phyloP scores from a whole-genome alignment of 2,113 vertebrate species.

The Mobula hypostoma region DNA sequence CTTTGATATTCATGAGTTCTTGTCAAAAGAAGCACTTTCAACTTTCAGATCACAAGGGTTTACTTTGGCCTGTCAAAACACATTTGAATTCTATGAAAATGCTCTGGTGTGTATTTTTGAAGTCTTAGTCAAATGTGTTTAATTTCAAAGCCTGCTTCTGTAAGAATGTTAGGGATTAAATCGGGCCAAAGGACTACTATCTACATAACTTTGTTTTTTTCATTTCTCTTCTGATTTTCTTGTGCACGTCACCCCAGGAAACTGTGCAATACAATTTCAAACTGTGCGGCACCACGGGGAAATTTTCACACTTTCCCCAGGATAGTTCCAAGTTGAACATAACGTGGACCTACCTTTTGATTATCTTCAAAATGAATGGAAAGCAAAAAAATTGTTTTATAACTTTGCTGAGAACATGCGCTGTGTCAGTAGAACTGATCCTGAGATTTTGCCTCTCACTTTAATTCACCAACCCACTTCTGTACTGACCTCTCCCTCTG shows the following conservation, averaged over 20 bases:
- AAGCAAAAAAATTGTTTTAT: too few species aligned
- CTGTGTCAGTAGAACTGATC: too few species aligned
- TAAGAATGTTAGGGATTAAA: neutral
- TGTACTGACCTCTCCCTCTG: too few species aligned
- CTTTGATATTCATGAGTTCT: conserved; percentile 3
- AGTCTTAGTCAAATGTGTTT: neutral
- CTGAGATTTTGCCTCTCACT: too few species aligned
- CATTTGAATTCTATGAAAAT: conserved; percentile 9
- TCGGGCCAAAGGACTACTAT: neutral
- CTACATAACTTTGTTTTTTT: neutral
- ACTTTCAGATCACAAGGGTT: neutral
- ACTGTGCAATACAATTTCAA: neutral
- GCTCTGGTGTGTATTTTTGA: neutral
- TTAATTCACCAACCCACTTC: too few species aligned
- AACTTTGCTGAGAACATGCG: too few species aligned
- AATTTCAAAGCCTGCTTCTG: neutral
- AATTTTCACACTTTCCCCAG: too few species aligned
- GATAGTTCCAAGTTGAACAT: too few species aligned
- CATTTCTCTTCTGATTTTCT: neutral
- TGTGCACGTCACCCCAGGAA: neutral
- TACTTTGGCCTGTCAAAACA: conserved; percentile 4
- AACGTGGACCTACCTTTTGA: too few species aligned
- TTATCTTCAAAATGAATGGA: neutral
- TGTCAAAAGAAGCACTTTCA: neutral
- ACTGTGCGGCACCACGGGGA: too few species aligned